Percentiles rank a stretch among this genome's conserved stretches.
phyloP scores from a whole-genome alignment of 1,140 invertebrate species.

The Homalodisca vitripennis region DNA sequence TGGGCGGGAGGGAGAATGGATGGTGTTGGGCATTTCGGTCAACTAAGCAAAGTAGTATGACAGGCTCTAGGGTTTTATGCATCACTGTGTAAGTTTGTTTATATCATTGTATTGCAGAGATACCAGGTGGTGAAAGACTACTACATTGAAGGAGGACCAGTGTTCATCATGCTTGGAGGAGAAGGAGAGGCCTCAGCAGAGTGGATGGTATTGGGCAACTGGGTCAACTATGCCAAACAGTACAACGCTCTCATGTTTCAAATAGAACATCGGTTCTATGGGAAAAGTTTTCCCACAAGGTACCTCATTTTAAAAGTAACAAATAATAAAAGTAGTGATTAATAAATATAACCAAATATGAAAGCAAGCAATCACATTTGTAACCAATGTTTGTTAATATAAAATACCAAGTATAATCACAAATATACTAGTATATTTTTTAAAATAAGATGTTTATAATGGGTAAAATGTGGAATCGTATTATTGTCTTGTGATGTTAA shows the following conservation, averaged over 20 bases:
- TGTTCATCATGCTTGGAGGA: constrained; percentile 89
- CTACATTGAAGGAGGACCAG: constrained; percentile 65
- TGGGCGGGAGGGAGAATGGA: neutral
- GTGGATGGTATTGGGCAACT: constrained; percentile 81
- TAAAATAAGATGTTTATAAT: too few relatives aligned
- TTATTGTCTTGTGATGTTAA: too few relatives aligned
- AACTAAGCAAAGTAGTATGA: too few relatives aligned
- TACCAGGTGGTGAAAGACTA: constrained; percentile 77
- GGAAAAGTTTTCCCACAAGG: constrained; percentile 85
- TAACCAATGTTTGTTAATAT: too few relatives aligned
- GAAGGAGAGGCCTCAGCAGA: constrained; percentile 65
- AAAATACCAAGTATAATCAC: too few relatives aligned
- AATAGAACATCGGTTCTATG: constrained; percentile 92
- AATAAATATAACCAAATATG: neutral
- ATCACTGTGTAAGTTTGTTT: too few relatives aligned
- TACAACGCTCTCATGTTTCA: constrained; percentile 80
- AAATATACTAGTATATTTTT: too few relatives aligned
- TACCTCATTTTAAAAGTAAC: too few relatives aligned
- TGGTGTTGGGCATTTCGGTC: constrained; percentile 1
- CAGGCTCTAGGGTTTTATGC: too few relatives aligned
- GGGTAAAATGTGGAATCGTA: too few relatives aligned
- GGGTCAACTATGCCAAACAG: constrained; percentile 78
- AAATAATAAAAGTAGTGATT: neutral
- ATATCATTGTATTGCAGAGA: constrained; percentile 53
- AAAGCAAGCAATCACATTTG: too few relatives aligned